Evolutionary conservation across 2,797 vertebrate species (phyloP), one percentile per base, ranked within the genome.

Genomic region (Takifugu rubripes): DNA sequence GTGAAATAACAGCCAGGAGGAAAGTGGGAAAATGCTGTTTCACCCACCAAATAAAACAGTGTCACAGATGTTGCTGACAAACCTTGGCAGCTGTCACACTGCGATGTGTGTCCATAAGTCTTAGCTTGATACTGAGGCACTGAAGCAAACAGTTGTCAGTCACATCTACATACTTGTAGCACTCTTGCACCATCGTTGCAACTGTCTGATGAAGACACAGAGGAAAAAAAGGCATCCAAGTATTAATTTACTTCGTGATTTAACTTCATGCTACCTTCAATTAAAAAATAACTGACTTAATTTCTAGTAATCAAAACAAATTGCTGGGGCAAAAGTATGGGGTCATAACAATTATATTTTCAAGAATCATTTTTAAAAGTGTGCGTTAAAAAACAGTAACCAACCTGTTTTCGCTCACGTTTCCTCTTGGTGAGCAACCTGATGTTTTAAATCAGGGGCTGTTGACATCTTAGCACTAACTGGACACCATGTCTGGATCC

Each of bases 151-250:
- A 21, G 17, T 21, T 21, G 17, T 99, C 96, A 72, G 91, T 94
- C 78, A 94, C 72, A 58, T 98, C 96, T 54, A 98, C 94, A 0
- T 98, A 98, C 58, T 94, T 93, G 85, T 94, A 99, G 87, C 96
- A 98, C 85, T 98, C 95, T 64, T 99, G 97, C 66, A 99, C 97
- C 97, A 99, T 99, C 91, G 98, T 99, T 74, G 95, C 96, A 86
- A 99, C 96, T 81, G 97, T 97, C 97, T 99, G 65, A 25, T 33
- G 44, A 66, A 64, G 27, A 72, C 0, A 80, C 24, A 64, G 10
- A 40, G 29, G 3, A 53, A 26, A 59, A 55, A 16, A 75, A 45
- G 5, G 7, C 33, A 33, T 33, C 33, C 33, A 11, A 8, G 33
- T 11, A 11, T 33, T 33, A 29, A 29, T 29, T 33, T 33, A 12